Percentiles rank a stretch among this genome's conserved stretches.
Conservation (phyloP, 2,113 vertebrate species). For the Melozone crissalis region DNA sequence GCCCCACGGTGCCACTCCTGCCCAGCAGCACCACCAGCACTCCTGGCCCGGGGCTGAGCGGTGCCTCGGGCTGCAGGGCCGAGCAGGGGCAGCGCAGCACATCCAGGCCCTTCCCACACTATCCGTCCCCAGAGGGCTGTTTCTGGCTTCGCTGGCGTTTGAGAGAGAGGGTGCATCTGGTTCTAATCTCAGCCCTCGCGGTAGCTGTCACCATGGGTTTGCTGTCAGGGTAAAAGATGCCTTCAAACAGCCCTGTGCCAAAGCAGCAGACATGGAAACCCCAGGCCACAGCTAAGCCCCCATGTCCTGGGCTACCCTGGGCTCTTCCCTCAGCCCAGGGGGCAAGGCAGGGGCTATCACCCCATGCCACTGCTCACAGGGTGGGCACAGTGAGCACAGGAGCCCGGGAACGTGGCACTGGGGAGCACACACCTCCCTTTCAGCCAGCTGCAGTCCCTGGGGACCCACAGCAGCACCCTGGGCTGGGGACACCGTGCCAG, state of each 20-base stretch:
- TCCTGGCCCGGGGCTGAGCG: accelerated
- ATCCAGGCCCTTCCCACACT: slow-evolving; percentile 16
- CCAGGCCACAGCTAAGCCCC: neutral
- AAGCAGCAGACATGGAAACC: slow-evolving; percentile 24
- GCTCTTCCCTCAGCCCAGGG: accelerated
- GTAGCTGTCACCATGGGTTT: slow-evolving; percentile 70
- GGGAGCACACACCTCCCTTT: accelerated
- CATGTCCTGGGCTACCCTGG: neutral
- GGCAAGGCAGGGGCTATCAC: neutral
- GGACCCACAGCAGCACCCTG: neutral
- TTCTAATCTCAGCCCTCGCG: slow-evolving; percentile 52
- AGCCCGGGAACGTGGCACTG: accelerated
- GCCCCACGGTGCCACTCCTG: neutral
- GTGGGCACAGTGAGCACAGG: neutral
- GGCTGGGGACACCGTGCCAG: accelerated
- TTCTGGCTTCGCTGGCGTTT: neutral
- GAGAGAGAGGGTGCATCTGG: slow-evolving; percentile 60
- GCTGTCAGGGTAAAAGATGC: slow-evolving; percentile 53
- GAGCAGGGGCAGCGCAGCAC: neutral
- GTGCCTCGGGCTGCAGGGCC: neutral
- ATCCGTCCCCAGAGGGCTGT: neutral
- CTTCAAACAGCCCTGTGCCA: slow-evolving; percentile 1
- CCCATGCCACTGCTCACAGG: neutral
- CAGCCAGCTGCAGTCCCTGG: accelerated
- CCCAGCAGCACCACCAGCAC: neutral